Evolutionary conservation across 2,113 vertebrate genomes (phyloP).

Genomic region (Montifringilla adamsi): DNA sequence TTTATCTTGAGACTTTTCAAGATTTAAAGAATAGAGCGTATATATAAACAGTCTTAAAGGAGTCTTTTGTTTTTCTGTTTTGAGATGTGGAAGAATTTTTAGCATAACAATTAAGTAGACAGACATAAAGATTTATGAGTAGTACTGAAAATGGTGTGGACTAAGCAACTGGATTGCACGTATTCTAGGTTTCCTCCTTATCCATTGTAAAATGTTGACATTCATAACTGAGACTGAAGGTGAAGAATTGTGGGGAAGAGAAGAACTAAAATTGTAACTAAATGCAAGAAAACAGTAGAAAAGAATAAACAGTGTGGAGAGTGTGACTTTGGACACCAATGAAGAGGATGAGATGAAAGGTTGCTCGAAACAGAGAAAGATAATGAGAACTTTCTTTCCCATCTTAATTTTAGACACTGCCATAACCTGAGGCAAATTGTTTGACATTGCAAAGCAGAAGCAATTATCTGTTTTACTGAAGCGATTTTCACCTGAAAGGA

Average conservation of each 20-base stretch:
- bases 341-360: constrained; percentile 21
- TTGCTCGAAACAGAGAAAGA: neutral
- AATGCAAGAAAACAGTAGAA: neutral
- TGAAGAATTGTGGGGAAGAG: neutral
- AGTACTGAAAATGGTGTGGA: neutral
- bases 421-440: constrained; percentile 59
- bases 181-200: neutral
- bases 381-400: constrained; percentile 32
- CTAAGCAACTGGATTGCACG: neutral
- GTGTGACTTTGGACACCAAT: neutral
- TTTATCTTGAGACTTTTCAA: neutral
- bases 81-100: neutral
- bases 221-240: neutral
- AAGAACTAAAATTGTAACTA: neutral
- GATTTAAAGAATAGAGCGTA: neutral
- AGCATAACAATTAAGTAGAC: neutral
- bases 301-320: neutral
- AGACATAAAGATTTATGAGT: neutral
- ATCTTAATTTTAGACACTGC: constrained; percentile 61
- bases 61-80: neutral
- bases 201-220: neutral
- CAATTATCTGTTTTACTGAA: constrained; percentile 67
- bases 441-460: constrained; percentile 61
- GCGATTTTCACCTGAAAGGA: constrained; percentile 60
- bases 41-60: neutral